Conservation (phyloP, 2,888 invertebrate genomes). For the Pyrochroa serraticornis region DNA sequence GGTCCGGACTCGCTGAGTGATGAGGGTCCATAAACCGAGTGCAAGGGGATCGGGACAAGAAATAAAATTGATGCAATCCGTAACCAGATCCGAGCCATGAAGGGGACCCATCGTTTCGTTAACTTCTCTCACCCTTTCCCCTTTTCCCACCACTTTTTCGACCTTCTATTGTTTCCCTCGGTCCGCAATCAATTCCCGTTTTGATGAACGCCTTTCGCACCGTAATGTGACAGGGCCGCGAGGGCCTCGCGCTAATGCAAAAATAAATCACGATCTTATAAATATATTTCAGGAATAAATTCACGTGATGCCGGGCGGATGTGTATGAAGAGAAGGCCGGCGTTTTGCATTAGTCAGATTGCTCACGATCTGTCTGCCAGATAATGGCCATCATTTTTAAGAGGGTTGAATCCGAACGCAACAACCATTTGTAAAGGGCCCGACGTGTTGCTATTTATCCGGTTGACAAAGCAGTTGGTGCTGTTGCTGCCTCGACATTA, state of each 20-base stretch:
- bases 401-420: slow-evolving; percentile 53
- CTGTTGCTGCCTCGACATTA: slow-evolving; percentile 28
- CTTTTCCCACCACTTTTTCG: no score
- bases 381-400: slow-evolving; percentile 59
- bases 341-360: slow-evolving; percentile 57
- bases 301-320: slow-evolving; percentile 38
- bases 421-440: slow-evolving; percentile 52
- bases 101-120: background rate
- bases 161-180: slow-evolving; percentile 9
- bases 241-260: slow-evolving; percentile 38
- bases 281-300: slow-evolving; percentile 50
- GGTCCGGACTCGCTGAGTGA: slow-evolving; percentile 6
- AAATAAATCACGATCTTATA: slow-evolving; percentile 53
- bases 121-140: no score
- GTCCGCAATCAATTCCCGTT: slow-evolving; percentile 18
- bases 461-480: slow-evolving; percentile 48
- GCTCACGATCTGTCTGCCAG: slow-evolving; percentile 54
- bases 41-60: slow-evolving; percentile 9
- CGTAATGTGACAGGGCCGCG: slow-evolving; percentile 24
- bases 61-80: slow-evolving; percentile 11
- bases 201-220: slow-evolving; percentile 15
- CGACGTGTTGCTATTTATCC: slow-evolving; percentile 55
- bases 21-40: background rate
- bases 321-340: slow-evolving; percentile 37
- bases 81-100: slow-evolving; percentile 5